phyloP scores from a whole-genome alignment of 2,888 invertebrate species.

The Melieria omissa region DNA sequence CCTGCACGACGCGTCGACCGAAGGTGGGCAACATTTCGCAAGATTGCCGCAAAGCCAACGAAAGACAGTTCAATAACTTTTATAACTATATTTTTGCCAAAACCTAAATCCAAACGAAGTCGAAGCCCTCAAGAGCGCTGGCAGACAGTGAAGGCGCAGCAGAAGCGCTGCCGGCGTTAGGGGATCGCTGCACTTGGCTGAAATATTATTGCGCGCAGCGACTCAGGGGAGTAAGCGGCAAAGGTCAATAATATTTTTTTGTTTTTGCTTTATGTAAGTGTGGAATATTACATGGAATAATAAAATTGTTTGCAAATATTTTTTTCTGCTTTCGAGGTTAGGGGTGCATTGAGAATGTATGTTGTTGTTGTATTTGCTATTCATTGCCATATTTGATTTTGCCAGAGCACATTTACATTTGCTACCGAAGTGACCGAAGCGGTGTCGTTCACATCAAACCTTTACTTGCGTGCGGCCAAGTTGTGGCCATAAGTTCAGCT shows the following conservation, averaged over 20 bases:
- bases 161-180: constrained; percentile 1
- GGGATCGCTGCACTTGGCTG: constrained; percentile 33
- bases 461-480: too few species aligned
- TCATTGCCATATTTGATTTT: too few species aligned
- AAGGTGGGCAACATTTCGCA: not conserved
- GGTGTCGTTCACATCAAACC: too few species aligned
- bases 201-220: constrained; percentile 30
- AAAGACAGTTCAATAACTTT: constrained; percentile 52
- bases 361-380: too few species aligned
- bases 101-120: constrained; percentile 9
- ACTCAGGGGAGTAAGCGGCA: constrained; percentile 21
- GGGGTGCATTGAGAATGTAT: too few species aligned
- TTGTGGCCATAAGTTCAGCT: constrained; percentile 36
- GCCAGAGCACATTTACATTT: too few species aligned
- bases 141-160: not conserved
- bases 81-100: constrained; percentile 50
- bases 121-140: not conserved
- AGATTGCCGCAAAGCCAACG: not conserved
- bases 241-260: constrained; percentile 33
- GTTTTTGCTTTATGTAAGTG: constrained; percentile 9
- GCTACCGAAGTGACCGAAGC: too few species aligned
- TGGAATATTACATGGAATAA: constrained; percentile 6
- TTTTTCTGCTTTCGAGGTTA: not conserved
- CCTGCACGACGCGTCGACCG: not conserved
- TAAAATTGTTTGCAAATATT: not conserved